These are phyloP conservation scores for Syncerus caffer DNA, from an alignment of 2,797 vertebrate species.

Conservation along the genomic window DNA sequence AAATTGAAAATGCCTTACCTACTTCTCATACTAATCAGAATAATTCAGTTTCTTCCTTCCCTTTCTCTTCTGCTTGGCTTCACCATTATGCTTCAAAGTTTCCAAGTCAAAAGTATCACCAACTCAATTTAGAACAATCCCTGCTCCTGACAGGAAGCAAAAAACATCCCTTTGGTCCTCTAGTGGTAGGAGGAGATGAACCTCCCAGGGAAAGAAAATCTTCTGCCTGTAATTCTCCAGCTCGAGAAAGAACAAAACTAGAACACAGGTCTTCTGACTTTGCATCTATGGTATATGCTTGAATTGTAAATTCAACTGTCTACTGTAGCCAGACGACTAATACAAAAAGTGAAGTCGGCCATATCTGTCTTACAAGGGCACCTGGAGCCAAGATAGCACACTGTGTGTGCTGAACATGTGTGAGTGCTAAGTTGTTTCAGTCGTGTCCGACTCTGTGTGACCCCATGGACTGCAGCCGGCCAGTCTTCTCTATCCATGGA, in stretches of 20 bases:
- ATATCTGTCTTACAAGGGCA: not conserved
- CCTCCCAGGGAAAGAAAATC: not conserved
- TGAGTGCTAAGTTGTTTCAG: not conserved
- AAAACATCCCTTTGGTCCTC: not conserved
- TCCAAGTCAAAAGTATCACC: not conserved
- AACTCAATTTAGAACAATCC: not conserved
- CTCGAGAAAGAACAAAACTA: not conserved
- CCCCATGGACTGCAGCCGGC: not conserved
- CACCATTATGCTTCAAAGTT: not conserved
- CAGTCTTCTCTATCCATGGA: not conserved
- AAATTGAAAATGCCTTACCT: not conserved
- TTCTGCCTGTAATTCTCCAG: not conserved
- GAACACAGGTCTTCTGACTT: not conserved
- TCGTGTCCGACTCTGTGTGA: rapidly evolving
- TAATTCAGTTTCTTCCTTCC: not conserved
- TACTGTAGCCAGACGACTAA: not conserved
- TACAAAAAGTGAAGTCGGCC: not conserved
- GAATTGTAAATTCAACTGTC: not conserved
- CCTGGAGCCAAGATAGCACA: not conserved
- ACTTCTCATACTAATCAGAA: not conserved
- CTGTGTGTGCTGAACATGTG: not conserved
- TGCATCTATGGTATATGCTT: not conserved
- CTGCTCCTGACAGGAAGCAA: not conserved
- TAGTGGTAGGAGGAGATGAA: not conserved
- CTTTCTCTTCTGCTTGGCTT: conserved; percentile 12